A percentile compares a stretch with the other conserved stretches of the same genome.
Conservation (phyloP, 2,113 vertebrate species). For the Cochlearius cochlearius region DNA sequence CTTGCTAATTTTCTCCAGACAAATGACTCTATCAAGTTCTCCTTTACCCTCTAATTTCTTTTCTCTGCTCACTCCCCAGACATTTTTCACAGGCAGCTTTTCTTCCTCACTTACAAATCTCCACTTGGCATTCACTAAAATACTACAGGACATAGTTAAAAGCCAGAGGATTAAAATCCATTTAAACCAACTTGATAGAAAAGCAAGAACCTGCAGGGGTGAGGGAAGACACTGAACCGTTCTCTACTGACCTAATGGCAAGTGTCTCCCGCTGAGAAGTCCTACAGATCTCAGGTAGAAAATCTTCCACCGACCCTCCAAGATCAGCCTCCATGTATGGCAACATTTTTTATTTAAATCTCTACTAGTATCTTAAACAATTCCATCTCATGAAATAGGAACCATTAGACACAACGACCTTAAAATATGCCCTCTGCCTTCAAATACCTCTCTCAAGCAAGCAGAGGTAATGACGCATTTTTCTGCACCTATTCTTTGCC, state of each 20-base stretch:
- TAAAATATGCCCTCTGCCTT: background rate
- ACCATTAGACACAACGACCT: background rate
- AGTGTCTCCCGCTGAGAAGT: background rate
- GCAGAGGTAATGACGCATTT: background rate
- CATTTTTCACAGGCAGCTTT: background rate
- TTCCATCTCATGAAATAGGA: background rate
- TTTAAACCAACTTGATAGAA: background rate
- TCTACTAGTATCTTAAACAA: background rate
- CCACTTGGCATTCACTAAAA: background rate
- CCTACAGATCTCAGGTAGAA: background rate
- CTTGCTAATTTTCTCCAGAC: background rate
- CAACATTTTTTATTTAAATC: background rate
- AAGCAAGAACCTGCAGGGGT: background rate
- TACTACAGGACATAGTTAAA: background rate
- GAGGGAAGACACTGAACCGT: background rate
- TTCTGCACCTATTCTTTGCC: slow-evolving; percentile 25
- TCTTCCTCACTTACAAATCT: background rate
- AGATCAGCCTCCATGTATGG: background rate
- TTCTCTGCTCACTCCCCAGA: background rate
- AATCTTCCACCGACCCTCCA: background rate
- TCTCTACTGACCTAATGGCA: background rate
- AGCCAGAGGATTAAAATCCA: background rate
- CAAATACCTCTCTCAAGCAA: background rate
- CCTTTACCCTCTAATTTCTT: background rate
- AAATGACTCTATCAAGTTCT: background rate